Conservation (phyloP, 2,797 vertebrate genomes). For the Hypotaenidia okinawae region DNA sequence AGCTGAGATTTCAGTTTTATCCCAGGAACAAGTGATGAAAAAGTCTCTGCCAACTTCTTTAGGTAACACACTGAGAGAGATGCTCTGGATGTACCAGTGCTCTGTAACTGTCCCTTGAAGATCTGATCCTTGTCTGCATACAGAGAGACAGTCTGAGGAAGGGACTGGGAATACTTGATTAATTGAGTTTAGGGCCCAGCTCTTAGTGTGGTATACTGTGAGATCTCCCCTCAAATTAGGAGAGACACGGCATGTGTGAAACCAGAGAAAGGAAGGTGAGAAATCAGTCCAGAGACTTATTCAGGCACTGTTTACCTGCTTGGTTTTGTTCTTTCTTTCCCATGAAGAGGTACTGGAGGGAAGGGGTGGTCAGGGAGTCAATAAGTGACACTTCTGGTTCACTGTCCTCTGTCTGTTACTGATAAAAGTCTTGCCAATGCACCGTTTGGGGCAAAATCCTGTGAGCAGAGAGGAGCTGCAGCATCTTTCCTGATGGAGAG, state of each 20-base stretch:
- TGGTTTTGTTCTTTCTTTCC: too few species aligned
- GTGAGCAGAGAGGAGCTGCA: too few species aligned
- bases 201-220: accelerated
- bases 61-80: not conserved
- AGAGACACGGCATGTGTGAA: not conserved
- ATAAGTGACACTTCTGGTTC: not conserved
- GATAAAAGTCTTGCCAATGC: not conserved
- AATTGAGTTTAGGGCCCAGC: accelerated
- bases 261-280: too few species aligned
- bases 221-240: not conserved
- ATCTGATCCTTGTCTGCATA: not conserved
- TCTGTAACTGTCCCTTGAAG: not conserved
- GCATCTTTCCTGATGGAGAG: too few species aligned
- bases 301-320: too few species aligned
- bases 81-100: not conserved
- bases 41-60: not conserved
- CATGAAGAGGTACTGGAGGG: too few species aligned
- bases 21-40: accelerated
- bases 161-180: not conserved
- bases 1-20: not conserved
- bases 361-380: too few species aligned
- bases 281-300: too few species aligned
- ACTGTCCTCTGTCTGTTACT: not conserved
- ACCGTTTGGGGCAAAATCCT: not conserved
- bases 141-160: not conserved